phyloP scores from a whole-genome alignment of 2,797 vertebrate genomes.

The Melopsittacus undulatus region DNA sequence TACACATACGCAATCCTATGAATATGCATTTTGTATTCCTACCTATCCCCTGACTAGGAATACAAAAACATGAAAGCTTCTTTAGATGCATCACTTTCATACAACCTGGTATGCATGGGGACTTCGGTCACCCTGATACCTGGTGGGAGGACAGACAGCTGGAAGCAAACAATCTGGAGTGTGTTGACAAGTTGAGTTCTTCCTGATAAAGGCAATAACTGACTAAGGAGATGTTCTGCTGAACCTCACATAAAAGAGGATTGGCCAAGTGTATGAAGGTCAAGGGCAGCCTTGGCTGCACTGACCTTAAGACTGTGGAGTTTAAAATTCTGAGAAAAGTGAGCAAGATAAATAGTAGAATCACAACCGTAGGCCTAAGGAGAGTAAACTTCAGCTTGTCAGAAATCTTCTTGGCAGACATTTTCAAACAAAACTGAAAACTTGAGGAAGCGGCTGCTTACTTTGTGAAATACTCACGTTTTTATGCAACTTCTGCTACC shows the following conservation, averaged over 20 bases:
- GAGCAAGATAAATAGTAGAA: background rate
- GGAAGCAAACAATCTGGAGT: background rate
- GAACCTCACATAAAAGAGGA: background rate
- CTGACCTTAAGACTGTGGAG: background rate
- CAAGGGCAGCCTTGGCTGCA: background rate
- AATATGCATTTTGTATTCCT: background rate
- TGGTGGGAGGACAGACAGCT: background rate
- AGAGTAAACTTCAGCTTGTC: background rate
- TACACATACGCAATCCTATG: background rate
- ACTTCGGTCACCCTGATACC: background rate
- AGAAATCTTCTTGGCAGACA: background rate
- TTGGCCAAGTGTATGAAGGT: background rate
- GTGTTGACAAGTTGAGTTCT: background rate
- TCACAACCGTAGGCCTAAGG: background rate
- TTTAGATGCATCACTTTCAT: background rate
- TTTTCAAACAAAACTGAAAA: background rate
- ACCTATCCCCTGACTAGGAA: background rate
- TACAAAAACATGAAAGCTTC: background rate
- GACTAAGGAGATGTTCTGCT: background rate
- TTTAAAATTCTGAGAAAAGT: background rate
- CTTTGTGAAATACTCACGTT: background rate
- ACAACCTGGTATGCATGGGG: background rate
- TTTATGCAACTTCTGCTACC: background rate
- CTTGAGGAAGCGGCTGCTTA: background rate
- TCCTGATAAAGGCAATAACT: background rate